Base-by-base conservation (phyloP, 2,113 vertebrate genomes). In the Heterotis niloticus region DNA sequence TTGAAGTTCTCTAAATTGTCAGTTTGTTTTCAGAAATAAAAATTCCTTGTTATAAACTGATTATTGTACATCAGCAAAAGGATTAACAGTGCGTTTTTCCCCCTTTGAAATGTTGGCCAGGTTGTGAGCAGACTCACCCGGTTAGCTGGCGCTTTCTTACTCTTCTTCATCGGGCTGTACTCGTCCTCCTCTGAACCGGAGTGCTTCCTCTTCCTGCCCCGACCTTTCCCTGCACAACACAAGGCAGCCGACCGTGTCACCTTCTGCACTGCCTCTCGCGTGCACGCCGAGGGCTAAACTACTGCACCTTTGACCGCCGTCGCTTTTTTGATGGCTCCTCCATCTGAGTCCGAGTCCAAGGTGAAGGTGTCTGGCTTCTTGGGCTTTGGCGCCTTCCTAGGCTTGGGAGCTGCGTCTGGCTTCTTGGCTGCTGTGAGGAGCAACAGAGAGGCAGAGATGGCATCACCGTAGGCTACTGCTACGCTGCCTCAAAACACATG, bases 291-390 rank as follows among this genome's bases (percentile, higher is more conserved):
- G 34, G 34, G 7, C 34, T 44, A 44, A 2, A 75, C n/a, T 17
- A 10, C 0, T 23, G 14, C 75, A 95, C 96, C 94, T 95, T 97
- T 99, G 66, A 92, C 89, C 66, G 91, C 81, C 86, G 91, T 60
- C 44, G 89, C 84, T 86, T 96, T 95, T 90, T 95, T 98, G 93
- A 94, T 93, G 84, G 93, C 88, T 34, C 91, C 94, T 0, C 94
- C 94, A 88, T 98, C 98, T 7, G 96, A 98, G 86, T 99, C 98
- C 0, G 96, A 98, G 86, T 99, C 98, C 83, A 95, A 98, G 88
- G 96, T 91, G 14, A 94, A 85, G 80, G 92, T 90, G 86, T 98
- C 96, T 54, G 94, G 88, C 86, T 96, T 99, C 93, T 96, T 98
- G 89, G 93, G 86, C 95, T 98, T 86, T 88, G 95, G 91, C 81